Evolutionary conservation across 2,797 vertebrate species (phyloP), one percentile per base, ranked within the genome.

Genomic region (Lagothrix lagotricha): DNA sequence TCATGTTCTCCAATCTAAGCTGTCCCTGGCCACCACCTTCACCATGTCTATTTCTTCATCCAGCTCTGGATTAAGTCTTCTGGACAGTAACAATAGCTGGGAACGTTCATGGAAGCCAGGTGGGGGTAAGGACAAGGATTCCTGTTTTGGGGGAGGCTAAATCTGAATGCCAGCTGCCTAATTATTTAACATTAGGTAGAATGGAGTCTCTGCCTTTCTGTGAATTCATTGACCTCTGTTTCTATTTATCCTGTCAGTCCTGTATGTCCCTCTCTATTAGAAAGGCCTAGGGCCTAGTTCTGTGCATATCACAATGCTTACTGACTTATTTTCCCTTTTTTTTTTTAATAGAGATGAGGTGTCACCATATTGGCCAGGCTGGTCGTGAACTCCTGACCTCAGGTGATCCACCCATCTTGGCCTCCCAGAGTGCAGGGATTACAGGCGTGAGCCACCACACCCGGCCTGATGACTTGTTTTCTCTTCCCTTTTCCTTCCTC

Each of bases 91-190:
- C n/a, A 88, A 10, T 83, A 93, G 92, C 70, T 93, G 90, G 79
- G 70, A 96, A 91, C 88, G 93, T 97, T 96, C 94, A 96, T 97
- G 67, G 82, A 96, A 96, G 75, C 36, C 93, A 58, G 79, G 72
- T 93, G 22, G n/a, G 79, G 48, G 22, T 96, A 89, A 96, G 92
- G 54, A 36, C 46, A 96, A 48, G 82, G 77, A 92, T 80, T 50
- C 30, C 22, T 76, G 4, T 73, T 90, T 28, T 70, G 41, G 79
- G 80, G 44, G 61, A 83, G 61, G 67, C 61, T 94, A 41, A 95
- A 30, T 93, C 64, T 75, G 33, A 22, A 83, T 92, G 19, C n/a
- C 48, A 90, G 41, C 33, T 95, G 44, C 30, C 6, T 88, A 26
- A 82, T 91, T 81, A 1, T 91, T 97, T 94, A 72, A 36, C 24